Conservation (phyloP, 2,113 vertebrate genomes). For the Sturnus vulgaris region DNA sequence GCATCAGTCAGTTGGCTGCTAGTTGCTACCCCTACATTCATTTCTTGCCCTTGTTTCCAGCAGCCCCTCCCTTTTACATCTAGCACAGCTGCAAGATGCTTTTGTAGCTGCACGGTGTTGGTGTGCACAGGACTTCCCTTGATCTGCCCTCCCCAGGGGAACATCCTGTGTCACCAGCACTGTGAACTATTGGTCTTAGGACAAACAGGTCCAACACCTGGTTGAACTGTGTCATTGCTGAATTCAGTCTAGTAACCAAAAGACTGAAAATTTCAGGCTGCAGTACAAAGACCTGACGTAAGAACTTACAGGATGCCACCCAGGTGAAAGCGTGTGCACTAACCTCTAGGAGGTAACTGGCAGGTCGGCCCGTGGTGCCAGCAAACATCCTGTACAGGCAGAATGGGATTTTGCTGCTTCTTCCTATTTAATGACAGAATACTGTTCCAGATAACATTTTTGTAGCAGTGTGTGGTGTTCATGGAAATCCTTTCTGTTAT, state of each 20-base stretch:
- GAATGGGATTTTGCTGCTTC: not conserved
- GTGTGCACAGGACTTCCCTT: not conserved
- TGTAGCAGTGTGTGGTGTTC: not conserved
- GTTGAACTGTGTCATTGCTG: not conserved
- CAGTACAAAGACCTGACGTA: not conserved
- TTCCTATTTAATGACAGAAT: not conserved
- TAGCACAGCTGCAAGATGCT: not conserved
- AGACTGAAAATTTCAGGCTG: not conserved
- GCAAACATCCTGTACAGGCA: not conserved
- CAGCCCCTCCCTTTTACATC: not conserved
- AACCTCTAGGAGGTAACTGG: not conserved
- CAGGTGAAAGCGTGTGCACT: rapidly evolving
- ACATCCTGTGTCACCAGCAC: not conserved
- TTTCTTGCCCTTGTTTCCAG: not conserved
- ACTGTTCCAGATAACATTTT: not conserved
- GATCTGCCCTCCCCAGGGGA: not conserved
- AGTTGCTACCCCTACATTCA: rapidly evolving
- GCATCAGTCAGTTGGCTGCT: not conserved
- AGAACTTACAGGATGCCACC: rapidly evolving
- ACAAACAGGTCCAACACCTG: not conserved
- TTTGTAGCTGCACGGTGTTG: not conserved
- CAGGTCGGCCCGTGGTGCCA: not conserved
- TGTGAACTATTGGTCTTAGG: not conserved
- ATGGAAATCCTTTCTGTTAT: not conserved
- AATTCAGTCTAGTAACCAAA: not conserved